A percentile compares a stretch with the other conserved stretches of the same genome.
These are phyloP conservation scores for Cryptotis parvus DNA, from an alignment of 2,113 vertebrate species.

Conservation along the genomic window DNA sequence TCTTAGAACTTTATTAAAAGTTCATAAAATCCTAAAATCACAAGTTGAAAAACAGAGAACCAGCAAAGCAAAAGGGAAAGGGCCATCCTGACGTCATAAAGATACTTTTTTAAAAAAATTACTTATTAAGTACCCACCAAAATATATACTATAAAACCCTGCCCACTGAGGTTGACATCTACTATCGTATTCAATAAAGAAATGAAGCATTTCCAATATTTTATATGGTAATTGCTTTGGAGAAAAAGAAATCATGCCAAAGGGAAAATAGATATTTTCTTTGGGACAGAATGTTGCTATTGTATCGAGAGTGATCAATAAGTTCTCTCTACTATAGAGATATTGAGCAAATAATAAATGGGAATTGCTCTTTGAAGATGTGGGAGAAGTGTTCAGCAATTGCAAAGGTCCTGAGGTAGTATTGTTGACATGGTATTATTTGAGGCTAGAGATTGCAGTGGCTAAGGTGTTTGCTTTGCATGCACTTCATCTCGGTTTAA, in stretches of 20 bases:
- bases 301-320: not conserved
- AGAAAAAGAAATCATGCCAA: not conserved
- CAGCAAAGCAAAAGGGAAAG: not conserved
- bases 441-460: not conserved
- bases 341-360: not conserved
- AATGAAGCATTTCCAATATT: not conserved
- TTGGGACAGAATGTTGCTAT: not conserved
- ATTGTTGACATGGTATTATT: no score
- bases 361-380: not conserved
- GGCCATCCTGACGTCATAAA: not conserved
- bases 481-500: no score
- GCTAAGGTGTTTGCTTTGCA: no score
- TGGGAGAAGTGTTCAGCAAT: not conserved
- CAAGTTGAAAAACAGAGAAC: no score
- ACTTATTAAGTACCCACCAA: no score
- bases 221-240: not conserved
- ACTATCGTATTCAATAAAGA: not conserved
- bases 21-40: no score
- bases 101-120: no score
- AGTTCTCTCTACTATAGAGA: not conserved
- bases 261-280: not conserved
- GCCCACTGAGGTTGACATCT: not conserved
- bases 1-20: no score
- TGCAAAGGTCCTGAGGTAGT: not conserved
- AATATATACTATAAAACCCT: not conserved